Percentiles rank a stretch among this genome's conserved stretches.
These are phyloP conservation scores for Oxystoma pomonae DNA, from an alignment of 2,888 invertebrate species.

Conservation along the genomic window DNA sequence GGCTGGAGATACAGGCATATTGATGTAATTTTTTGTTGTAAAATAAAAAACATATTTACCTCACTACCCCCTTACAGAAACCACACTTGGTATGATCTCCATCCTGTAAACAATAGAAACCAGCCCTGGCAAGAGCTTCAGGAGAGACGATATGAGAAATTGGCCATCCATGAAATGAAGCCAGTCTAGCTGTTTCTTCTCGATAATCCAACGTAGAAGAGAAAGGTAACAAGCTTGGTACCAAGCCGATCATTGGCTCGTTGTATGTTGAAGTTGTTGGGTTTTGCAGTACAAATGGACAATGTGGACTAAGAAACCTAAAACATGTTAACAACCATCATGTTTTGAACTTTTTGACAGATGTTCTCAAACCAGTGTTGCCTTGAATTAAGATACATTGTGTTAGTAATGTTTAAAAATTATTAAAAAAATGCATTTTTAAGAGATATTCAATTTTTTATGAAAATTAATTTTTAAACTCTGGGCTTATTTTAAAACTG, in stretches of 20 bases:
- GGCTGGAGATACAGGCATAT: no score
- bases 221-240: constrained; percentile 15
- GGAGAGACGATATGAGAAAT: constrained; percentile 59
- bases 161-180: constrained; percentile 73
- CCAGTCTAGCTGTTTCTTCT: constrained; percentile 57
- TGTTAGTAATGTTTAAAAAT: no score
- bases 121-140: constrained; percentile 71
- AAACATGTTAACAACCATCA: no score
- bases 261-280: constrained; percentile 62
- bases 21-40: no score
- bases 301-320: constrained; percentile 58
- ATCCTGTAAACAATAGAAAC: constrained; percentile 76
- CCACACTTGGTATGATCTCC: constrained; percentile 75
- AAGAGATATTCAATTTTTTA: no score
- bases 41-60: no score
- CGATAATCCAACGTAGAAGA: constrained; percentile 23
- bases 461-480: no score
- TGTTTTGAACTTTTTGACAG: no score
- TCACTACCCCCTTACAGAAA: constrained; percentile 70
- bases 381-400: no score
- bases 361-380: no score
- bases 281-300: constrained; percentile 63
- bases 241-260: neutral
- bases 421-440: no score
- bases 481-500: no score